A percentile compares a stretch with the other conserved stretches of the same genome.
These are phyloP conservation scores for Cryptocheilus praepositus DNA, from an alignment of 2,888 invertebrate genomes.

Conservation along the genomic window DNA sequence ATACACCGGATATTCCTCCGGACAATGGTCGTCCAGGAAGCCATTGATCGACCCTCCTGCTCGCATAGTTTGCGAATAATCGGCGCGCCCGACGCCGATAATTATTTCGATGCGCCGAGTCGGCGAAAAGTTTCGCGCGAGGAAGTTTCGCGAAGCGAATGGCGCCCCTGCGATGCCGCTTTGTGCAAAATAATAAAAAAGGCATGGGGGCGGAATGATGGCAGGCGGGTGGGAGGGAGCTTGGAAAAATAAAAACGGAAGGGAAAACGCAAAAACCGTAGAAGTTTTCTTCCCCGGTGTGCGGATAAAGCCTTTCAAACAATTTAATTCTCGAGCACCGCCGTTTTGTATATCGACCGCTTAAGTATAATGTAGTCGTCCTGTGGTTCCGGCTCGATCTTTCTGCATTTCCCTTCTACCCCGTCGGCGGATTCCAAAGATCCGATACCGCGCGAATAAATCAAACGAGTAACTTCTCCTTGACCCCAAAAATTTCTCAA, in stretches of 20 bases:
- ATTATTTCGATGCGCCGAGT: slow-evolving; percentile 47
- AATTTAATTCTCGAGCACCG: too few species aligned
- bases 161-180: not conserved
- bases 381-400: too few species aligned
- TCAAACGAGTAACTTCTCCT: too few species aligned
- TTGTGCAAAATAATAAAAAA: not conserved
- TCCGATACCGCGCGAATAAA: too few species aligned
- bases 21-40: slow-evolving; percentile 49
- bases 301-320: not conserved
- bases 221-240: not conserved
- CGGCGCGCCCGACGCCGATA: slow-evolving; percentile 45
- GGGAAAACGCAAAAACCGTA: not conserved
- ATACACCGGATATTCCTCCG: slow-evolving; percentile 48
- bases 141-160: slow-evolving; percentile 9
- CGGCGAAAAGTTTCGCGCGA: slow-evolving; percentile 15
- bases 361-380: too few species aligned
- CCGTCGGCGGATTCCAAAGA: too few species aligned
- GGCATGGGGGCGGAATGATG: not conserved
- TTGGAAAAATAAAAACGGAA: not conserved
- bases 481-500: too few species aligned
- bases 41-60: slow-evolving; percentile 45
- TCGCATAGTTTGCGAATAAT: slow-evolving; percentile 55
- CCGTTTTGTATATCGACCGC: too few species aligned
- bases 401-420: too few species aligned
- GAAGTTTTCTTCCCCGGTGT: too few species aligned